Conservation (phyloP, 2,113 vertebrate species). For the Electrona antarctica region DNA sequence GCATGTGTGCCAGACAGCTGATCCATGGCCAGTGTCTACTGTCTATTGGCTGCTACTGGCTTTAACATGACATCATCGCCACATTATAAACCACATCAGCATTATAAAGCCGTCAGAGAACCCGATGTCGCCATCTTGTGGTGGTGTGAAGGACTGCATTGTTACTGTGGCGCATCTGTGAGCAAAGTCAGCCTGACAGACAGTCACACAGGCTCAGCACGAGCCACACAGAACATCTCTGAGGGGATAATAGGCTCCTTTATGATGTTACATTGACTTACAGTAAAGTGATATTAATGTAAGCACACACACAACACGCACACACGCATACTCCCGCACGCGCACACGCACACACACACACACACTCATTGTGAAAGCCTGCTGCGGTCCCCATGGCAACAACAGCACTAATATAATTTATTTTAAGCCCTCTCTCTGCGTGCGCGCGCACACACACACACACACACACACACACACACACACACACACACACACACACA, state of each 20-base stretch:
- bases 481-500: too few relatives aligned
- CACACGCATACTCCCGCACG: not conserved
- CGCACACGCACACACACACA: slow-evolving; percentile 7
- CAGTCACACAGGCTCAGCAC: not conserved
- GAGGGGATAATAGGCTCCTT: slow-evolving; percentile 12
- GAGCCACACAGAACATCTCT: not conserved
- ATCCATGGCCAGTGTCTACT: not conserved
- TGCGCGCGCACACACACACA: not conserved
- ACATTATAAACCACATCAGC: not conserved
- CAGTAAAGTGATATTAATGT: slow-evolving; percentile 17
- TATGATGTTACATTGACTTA: slow-evolving; percentile 21
- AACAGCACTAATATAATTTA: slow-evolving; percentile 24
- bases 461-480: not conserved
- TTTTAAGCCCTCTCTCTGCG: slow-evolving; percentile 28
- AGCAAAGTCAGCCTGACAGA: too few relatives aligned
- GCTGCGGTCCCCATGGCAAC: slow-evolving; percentile 71
- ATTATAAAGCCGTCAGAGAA: not conserved
- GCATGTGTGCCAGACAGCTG: not conserved
- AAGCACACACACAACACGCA: not conserved
- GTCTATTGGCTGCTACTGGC: not conserved
- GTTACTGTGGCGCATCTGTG: not conserved
- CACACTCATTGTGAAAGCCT: slow-evolving; percentile 13
- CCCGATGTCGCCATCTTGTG: slow-evolving; percentile 62
- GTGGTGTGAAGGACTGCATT: slow-evolving; percentile 9
- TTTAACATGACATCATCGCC: not conserved